Base-by-base conservation (phyloP, 2,888 invertebrate species). In the Agrypnus murinus region DNA sequence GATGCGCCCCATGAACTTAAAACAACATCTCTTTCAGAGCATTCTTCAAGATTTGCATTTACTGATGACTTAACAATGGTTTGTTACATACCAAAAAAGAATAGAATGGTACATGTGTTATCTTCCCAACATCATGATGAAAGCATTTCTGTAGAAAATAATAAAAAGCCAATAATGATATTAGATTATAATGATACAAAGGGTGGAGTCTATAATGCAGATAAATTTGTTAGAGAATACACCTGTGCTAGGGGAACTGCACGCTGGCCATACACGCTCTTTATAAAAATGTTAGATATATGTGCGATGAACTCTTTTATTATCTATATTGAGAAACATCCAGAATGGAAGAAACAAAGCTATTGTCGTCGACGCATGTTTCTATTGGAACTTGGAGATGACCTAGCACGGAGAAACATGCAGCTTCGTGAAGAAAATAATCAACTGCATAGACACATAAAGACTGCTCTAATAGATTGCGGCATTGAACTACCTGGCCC, bases 41-140 rank as follows among this genome's bases (percentile, higher is more conserved):
- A 69, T 15, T 69, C 58, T 1, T 69, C 58, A 50, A 55, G 53
- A 65, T 69, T 66, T 66, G 58, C 32, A 12, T 65, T 65, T n/a
- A 12, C 62, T 0, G 5, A 62, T 2, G 10, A 43, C 14, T 0
- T 59, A 8, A 14, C 25, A 0, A 43, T 59, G 7, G 59, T 59
- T 1, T 25, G 43, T 14, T 59, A 59, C 8, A 43, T 45, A 5
- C 59, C 59, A 2, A 62, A 62, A 53, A 64, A 64, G 10, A 46
- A 34, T 7, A 53, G 14, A 64, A 38, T 64, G 38, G 64, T 64
- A 36, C 64, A 40, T 38, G 19, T 53, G 1, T 17, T 64, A 1
- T 64, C 64, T 2, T 19, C 53, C 12, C 64, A 64, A 12, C 53
- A 53, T 53, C 5, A 64, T 6, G 36, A 53, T 53, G 1, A 15